Base-by-base conservation (phyloP, 2,797 vertebrate species). In the Florisuga fusca region DNA sequence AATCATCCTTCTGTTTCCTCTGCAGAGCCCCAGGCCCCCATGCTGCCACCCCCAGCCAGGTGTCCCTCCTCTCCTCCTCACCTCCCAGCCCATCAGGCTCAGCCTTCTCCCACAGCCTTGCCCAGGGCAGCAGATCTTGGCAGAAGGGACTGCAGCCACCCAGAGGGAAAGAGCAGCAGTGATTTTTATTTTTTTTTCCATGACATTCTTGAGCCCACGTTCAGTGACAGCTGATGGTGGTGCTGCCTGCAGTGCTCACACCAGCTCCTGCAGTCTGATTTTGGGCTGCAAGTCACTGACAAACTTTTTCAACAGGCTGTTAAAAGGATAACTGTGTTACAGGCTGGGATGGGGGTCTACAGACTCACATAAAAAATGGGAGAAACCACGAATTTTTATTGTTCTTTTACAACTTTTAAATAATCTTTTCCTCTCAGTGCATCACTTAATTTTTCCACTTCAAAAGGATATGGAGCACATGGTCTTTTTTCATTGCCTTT, bases 21-120 rank as follows among this genome's bases (percentile, higher is more conserved):
- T 38, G 19, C 16, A 41, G 36, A 64, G 46, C 13, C 27, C 18
- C 46, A 38, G 26, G 27, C 46, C 41, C 38, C 16, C 4, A 51
- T 11, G 8, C 36, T 14, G 27, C 22, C 15, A 31, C 55, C 46
- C 55, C 36, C 51, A 64, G 33, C 17, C 41, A 38, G 0, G 1
- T 2, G 1, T 21, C 10, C 8, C 17, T 81, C 26, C 25, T 77
- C 25, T 73, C 9, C 22, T 48, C 2, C n/a, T 81, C 1, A 0
- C 19, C n/a, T 69, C 27, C n/a, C 48, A 88, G 51, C 25, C 46
- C 67, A 11, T 20, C 26, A 18, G 61, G 78, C 57, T 62, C 53
- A 63, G 38, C 18, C 34, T 34, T 68, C 12, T 74, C 10, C 6
- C 6, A 10, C 15, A n/a, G 41, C 45, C 38, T 58, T 26, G 25